phyloP scores from a whole-genome alignment of 2,113 vertebrate species.

The Sander vitreus region DNA sequence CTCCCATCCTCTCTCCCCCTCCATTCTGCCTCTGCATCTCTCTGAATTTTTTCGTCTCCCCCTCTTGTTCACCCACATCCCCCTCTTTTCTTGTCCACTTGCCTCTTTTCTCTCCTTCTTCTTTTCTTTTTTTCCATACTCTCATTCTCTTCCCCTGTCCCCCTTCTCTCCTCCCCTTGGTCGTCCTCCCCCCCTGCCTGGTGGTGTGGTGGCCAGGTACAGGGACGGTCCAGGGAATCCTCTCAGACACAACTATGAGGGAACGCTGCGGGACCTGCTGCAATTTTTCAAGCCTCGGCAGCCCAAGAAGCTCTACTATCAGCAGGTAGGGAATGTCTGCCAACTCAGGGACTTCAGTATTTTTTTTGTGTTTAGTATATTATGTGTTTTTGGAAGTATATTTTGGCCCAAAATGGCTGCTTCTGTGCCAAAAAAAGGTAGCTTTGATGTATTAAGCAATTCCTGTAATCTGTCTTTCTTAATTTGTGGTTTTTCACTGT shows the following conservation, averaged over 20 bases:
- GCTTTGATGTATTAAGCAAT: background rate
- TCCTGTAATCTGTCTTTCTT: background rate
- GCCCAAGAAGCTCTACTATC: constrained; percentile 99
- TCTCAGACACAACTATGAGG: constrained; percentile 99
- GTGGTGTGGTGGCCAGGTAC: constrained; percentile 89
- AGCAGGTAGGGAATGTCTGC: constrained; percentile 87
- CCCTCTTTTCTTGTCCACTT: constrained; percentile 2
- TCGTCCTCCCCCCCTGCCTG: constrained; percentile 77
- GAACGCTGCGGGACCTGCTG: constrained; percentile 97
- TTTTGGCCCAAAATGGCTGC: background rate
- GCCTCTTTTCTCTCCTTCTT: background rate
- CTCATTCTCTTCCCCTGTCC: constrained; percentile 17
- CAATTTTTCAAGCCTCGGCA: constrained; percentile 99
- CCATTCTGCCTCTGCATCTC: constrained; percentile 10
- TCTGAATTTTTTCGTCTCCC: constrained; percentile 8
- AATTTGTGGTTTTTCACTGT: background rate
- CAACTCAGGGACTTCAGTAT: too few species aligned
- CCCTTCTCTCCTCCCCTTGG: constrained; percentile 31
- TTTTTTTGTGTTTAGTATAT: background rate
- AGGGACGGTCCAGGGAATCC: constrained; percentile 99
- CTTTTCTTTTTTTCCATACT: background rate
- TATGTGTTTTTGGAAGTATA: background rate
- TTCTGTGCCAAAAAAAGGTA: background rate
- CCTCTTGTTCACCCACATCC: background rate
- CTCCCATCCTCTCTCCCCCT: constrained; percentile 1